These are phyloP conservation scores for Pteropus rufus DNA, from an alignment of 2,797 vertebrate genomes.

Conservation along the genomic window DNA sequence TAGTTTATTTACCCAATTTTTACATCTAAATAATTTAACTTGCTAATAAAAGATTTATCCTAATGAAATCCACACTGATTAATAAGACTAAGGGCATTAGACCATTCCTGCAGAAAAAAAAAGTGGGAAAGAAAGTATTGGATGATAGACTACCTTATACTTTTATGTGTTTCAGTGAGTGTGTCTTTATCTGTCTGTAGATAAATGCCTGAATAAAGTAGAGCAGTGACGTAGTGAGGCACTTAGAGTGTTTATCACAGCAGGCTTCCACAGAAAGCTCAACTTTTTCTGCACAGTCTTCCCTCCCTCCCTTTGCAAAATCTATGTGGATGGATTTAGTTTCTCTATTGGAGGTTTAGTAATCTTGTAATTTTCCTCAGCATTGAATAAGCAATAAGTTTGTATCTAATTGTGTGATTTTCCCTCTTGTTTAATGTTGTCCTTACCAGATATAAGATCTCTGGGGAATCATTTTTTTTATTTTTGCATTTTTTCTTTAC, in stretches of 20 bases:
- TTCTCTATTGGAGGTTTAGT: neutral
- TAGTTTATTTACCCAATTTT: neutral
- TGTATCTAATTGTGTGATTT: neutral
- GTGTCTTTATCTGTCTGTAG: neutral
- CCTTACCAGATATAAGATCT: neutral
- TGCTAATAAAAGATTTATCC: neutral
- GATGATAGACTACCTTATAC: fast-evolving
- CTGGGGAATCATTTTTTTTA: neutral
- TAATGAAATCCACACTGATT: neutral
- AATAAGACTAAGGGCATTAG: neutral
- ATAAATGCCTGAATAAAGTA: neutral
- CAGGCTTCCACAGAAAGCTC: neutral
- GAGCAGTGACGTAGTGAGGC: too few species aligned
- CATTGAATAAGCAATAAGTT: neutral
- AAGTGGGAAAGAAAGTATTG: too few species aligned
- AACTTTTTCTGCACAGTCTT: too few species aligned
- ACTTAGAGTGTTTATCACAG: too few species aligned
- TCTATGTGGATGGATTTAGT: too few species aligned
- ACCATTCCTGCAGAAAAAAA: neutral
- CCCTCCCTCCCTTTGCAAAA: fast-evolving
- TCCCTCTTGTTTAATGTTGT: neutral
- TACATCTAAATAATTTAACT: neutral
- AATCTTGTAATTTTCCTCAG: neutral
- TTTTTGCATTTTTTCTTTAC: neutral
- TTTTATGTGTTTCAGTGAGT: fast-evolving